Percentiles rank a stretch among this genome's conserved stretches.
Evolutionary conservation across 37 sponge, comb jelly and placozoan species (phyloP).

Genomic region (Geodia barretti): DNA sequence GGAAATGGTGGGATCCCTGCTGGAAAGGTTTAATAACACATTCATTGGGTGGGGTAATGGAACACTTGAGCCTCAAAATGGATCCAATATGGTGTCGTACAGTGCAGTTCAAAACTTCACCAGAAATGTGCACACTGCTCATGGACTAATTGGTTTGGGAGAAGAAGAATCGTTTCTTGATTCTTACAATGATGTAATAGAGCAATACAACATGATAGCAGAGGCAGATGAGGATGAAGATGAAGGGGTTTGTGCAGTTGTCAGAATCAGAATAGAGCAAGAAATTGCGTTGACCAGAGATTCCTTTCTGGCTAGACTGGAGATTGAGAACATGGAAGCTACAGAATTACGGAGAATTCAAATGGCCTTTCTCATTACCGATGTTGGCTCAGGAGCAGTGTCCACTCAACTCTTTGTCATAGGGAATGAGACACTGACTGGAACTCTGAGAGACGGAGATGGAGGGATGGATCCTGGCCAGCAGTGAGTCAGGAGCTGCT

Average conservation of each 20-base stretch:
- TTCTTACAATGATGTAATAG: constrained; percentile 32
- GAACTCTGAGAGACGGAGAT: not conserved
- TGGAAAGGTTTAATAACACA: constrained; percentile 41
- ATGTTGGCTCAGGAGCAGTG: not conserved
- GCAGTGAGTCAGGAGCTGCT: constrained; percentile 14
- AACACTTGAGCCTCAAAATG: constrained; percentile 15
- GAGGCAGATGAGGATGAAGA: constrained; percentile 14
- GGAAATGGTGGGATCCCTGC: constrained; percentile 13
- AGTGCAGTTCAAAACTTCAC: not conserved
- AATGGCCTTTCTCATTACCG: constrained; percentile 23
- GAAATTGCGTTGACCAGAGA: constrained; percentile 38
- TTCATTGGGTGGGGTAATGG: constrained; percentile 44
- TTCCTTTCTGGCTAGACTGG: constrained; percentile 39
- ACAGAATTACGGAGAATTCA: not conserved
- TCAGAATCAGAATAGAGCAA: constrained; percentile 42
- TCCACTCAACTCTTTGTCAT: constrained; percentile 22
- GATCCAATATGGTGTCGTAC: constrained; percentile 25
- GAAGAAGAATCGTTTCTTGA: constrained; percentile 33
- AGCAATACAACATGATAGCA: not conserved
- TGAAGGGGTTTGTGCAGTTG: constrained; percentile 41
- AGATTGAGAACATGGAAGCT: constrained; percentile 44
- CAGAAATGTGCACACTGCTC: not conserved
- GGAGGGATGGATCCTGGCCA: constrained; percentile 1
- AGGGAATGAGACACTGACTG: constrained; percentile 20
- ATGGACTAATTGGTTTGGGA: not conserved